phyloP scores from a whole-genome alignment of 2,113 vertebrate genomes.

The Heterocephalus glaber region DNA sequence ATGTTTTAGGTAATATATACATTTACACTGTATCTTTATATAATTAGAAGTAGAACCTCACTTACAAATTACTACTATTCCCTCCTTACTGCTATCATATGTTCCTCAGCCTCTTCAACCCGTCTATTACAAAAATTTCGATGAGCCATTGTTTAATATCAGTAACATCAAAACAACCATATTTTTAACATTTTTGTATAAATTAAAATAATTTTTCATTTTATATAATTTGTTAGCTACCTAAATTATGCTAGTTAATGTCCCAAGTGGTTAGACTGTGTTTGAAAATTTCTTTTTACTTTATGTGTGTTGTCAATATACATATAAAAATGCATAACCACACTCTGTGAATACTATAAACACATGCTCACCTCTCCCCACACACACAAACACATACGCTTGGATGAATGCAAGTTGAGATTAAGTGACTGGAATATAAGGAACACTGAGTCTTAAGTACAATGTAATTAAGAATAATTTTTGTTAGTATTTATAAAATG shows the following conservation, averaged over 20 bases:
- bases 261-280: not conserved
- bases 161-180: not conserved
- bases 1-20: not conserved
- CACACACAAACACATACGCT: not conserved
- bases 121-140: not conserved
- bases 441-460: not conserved
- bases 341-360: too few species aligned
- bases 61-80: not conserved
- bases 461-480: not conserved
- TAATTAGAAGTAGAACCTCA: not conserved
- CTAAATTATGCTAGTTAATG: not conserved
- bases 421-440: not conserved
- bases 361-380: too few species aligned
- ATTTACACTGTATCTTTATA: not conserved
- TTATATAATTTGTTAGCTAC: not conserved
- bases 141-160: not conserved
- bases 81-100: not conserved
- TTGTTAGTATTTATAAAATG: not conserved
- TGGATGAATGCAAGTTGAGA: not conserved
- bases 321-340: not conserved
- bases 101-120: not conserved
- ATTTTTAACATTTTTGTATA: not conserved
- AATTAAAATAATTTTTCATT: not conserved
- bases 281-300: not conserved
- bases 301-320: not conserved